Evolutionary conservation across 2,888 invertebrate species (phyloP).

Genomic region (Standfussiana lucernea): DNA sequence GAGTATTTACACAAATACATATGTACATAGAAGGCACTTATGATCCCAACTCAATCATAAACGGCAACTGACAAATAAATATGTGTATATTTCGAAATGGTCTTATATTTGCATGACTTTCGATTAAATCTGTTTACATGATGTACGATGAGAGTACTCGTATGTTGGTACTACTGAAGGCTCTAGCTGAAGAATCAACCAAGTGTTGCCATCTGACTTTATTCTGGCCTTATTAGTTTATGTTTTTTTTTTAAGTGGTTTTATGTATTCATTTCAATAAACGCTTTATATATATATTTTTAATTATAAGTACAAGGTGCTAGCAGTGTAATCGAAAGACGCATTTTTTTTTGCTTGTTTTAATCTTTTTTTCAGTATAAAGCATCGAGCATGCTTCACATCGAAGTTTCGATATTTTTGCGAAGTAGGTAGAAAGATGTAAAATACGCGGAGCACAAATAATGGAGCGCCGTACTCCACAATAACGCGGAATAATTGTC

Average conservation of each 20-base stretch:
- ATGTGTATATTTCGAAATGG: neutral
- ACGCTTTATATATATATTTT: neutral
- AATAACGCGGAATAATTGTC: constrained; percentile 1
- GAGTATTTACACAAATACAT: constrained; percentile 6
- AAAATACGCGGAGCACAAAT: constrained; percentile 2
- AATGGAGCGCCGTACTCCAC: constrained; percentile 1
- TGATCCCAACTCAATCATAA: constrained; percentile 7
- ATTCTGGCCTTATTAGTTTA: neutral
- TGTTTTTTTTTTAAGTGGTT: neutral
- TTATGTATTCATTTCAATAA: neutral
- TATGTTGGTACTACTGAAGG: neutral
- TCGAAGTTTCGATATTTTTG: neutral
- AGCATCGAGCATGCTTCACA: too few species aligned
- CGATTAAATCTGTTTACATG: constrained; percentile 15
- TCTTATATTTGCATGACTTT: neutral
- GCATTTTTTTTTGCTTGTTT: neutral
- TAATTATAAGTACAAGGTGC: neutral
- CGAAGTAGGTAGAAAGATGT: neutral
- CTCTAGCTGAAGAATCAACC: neutral
- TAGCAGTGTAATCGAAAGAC: neutral
- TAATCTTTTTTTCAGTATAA: too few species aligned
- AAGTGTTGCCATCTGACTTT: neutral
- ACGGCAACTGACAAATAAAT: constrained; percentile 28
- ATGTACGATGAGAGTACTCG: neutral
- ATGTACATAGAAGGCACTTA: constrained; percentile 3